Evolutionary conservation across 2,113 vertebrate genomes (phyloP).

Genomic region (Chinchilla lanigera): DNA sequence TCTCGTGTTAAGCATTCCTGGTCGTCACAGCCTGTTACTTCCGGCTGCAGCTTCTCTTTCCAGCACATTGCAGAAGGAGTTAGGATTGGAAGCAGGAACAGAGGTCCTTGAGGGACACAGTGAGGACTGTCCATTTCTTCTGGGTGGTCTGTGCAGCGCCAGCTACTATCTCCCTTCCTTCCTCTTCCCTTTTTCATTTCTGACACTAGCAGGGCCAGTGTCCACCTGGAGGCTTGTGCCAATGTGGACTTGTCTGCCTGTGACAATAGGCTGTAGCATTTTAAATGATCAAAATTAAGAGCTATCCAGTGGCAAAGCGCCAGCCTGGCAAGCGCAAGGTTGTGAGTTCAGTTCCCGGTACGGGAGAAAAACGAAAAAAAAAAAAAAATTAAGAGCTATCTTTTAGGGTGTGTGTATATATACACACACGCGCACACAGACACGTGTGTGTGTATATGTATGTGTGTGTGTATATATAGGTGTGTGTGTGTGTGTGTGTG

Average conservation of each 20-base stretch:
- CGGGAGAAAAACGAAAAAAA: too few relatives aligned
- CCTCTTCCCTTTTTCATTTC: not conserved
- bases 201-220: not conserved
- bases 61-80: not conserved
- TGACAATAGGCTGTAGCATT: not conserved
- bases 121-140: not conserved
- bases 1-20: not conserved
- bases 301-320: too few relatives aligned
- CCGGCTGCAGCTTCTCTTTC: slow-evolving; percentile 11
- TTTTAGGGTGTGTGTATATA: too few relatives aligned
- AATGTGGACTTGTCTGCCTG: not conserved
- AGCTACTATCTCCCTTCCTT: not conserved
- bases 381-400: too few relatives aligned
- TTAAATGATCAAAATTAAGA: not conserved
- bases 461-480: too few relatives aligned
- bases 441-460: too few relatives aligned
- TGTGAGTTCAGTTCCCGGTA: too few relatives aligned
- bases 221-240: not conserved
- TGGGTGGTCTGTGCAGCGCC: not conserved
- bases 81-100: not conserved
- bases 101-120: not conserved
- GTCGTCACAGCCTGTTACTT: not conserved
- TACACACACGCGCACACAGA: too few relatives aligned
- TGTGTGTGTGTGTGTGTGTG: too few relatives aligned
- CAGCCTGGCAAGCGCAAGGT: too few relatives aligned